Percentiles rank a stretch among this genome's conserved stretches.
Evolutionary conservation across 2,113 vertebrate species (phyloP).

Genomic region (Bambusicola thoracicus): DNA sequence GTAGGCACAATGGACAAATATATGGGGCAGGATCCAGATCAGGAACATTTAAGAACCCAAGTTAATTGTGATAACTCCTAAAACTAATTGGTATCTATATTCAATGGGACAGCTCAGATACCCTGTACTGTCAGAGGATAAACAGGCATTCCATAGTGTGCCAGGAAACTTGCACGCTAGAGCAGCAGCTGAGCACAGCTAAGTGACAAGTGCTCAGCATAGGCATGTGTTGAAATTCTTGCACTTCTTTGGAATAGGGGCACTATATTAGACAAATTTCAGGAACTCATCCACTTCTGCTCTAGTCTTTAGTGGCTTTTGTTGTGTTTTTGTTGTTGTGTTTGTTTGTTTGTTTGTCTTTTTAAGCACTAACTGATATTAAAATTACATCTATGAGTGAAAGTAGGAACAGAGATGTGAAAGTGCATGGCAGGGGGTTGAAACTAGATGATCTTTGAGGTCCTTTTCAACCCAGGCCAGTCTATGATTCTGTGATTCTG

Average conservation of each 20-base stretch:
- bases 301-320: background rate
- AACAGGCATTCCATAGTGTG: background rate
- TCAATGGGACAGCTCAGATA: background rate
- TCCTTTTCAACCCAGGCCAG: too few species aligned
- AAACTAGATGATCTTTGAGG: too few species aligned
- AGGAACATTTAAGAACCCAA: background rate
- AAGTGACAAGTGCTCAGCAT: background rate
- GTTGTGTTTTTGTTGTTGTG: background rate
- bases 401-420: background rate
- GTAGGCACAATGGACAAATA: background rate
- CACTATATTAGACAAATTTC: background rate
- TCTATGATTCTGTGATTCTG: too few species aligned
- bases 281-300: background rate
- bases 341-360: background rate
- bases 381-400: background rate
- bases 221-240: background rate
- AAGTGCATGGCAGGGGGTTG: background rate
- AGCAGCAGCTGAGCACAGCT: background rate
- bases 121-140: background rate
- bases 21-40: background rate
- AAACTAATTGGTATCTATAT: background rate
- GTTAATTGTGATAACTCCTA: background rate
- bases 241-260: background rate
- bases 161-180: background rate
- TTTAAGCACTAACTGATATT: background rate